Conservation (phyloP, 2,888 invertebrate species). For the Lepidocyrtoides sp. region DNA sequence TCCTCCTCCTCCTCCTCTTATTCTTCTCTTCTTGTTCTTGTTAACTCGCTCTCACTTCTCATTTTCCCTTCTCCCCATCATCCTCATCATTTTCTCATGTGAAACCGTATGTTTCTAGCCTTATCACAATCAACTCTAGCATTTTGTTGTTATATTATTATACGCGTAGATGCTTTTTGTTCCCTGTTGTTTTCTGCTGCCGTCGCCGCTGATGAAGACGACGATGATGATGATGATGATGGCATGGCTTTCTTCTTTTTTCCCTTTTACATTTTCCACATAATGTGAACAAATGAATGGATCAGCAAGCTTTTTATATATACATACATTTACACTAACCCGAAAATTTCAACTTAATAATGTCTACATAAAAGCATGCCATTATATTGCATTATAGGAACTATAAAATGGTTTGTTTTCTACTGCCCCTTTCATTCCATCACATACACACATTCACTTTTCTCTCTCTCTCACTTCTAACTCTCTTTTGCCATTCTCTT, state of each 20-base stretch:
- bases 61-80: constrained; percentile 1
- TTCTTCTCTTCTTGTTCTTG: constrained; percentile 42
- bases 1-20: neutral
- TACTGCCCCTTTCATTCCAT: constrained; percentile 74
- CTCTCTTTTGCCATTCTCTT: neutral
- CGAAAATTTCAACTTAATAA: constrained; percentile 6
- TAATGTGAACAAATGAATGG: constrained; percentile 69
- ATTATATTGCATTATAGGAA: neutral
- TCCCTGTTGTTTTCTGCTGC: constrained; percentile 56
- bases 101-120: constrained; percentile 60
- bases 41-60: constrained; percentile 33
- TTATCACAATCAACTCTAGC: constrained; percentile 17
- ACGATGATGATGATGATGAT: constrained; percentile 7
- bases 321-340: neutral
- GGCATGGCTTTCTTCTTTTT: constrained; percentile 38
- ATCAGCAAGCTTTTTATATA: constrained; percentile 61
- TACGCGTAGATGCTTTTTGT: constrained; percentile 14
- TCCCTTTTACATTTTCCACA: constrained; percentile 67
- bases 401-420: constrained; percentile 50
- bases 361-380: constrained; percentile 26
- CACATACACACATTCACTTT: constrained; percentile 33
- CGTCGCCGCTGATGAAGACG: neutral
- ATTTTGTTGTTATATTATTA: neutral
- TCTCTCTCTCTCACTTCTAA: no score
- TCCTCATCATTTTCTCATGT: constrained; percentile 32